Evolutionary conservation across 2,888 invertebrate species (phyloP), one percentile per base, ranked within the genome.

Genomic region (Cephus runcator): DNA sequence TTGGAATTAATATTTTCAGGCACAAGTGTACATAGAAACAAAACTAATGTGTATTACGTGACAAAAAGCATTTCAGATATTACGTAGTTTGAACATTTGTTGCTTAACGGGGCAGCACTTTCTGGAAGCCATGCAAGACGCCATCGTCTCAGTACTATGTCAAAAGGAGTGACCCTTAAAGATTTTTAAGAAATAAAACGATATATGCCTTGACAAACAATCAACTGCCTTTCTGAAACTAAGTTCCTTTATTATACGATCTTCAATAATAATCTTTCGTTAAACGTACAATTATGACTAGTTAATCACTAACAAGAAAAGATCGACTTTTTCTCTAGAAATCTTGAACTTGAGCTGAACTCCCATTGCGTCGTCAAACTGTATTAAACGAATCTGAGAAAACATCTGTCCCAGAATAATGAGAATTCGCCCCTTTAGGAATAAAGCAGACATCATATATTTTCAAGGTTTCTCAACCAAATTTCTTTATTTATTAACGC

Each of bases 401-500:
- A 40, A 23, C 6, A 40, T 40, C 6, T 0, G 23, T 2, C 6
- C 15, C 23, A 23, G 15, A 23, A 6, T 23, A 23, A 23, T 56
- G 9, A 56, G 4, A 40, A 15, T 15, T 12, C 36, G 4, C 15
- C 36, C 1, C 4, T 15, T 40, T 40, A 15, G 23, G 40, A 40
- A 56, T 56, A 4, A 56, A 56, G 6, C 40, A 23, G 9, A 6
- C 23, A 23, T 23, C 23, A 40, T 40, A 23, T 23, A 23, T 56
- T 56, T 56, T 71, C 31, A 30, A 71, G 71, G 71, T 71, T 31
- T 71, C 71, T 30, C 79, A 81, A 80, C 81, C 80, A 79, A 76
- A 73, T 84, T 81, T 80, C 81, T 87, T 87, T 86, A 85, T 87
- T 87, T 85, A 85, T 84, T 87, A 87, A 87, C 83, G 80, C 83